These are phyloP conservation scores for Propithecus perrieri DNA, from an alignment of 2,797 vertebrate genomes.

Conservation along the genomic window DNA sequence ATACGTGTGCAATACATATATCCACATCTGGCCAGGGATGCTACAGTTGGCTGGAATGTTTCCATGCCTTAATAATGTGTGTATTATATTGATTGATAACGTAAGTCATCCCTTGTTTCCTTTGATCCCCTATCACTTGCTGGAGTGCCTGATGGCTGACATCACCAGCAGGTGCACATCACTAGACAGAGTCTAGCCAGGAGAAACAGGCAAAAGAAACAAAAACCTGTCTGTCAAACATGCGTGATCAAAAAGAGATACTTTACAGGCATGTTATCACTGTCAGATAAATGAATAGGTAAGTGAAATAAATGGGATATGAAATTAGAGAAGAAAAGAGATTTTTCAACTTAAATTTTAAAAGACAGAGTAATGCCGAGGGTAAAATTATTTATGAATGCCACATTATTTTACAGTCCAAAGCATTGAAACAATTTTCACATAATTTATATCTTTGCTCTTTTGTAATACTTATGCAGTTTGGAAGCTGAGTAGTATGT, in stretches of 20 bases:
- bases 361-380: slow-evolving; percentile 50
- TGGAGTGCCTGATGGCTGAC: slow-evolving; percentile 62
- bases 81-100: slow-evolving; percentile 62
- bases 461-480: slow-evolving; percentile 44
- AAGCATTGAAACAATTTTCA: slow-evolving; percentile 55
- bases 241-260: slow-evolving; percentile 69
- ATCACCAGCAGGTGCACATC: slow-evolving; percentile 53
- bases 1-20: not conserved
- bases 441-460: slow-evolving; percentile 33
- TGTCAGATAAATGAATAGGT: slow-evolving; percentile 70
- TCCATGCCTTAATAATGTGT: slow-evolving; percentile 3
- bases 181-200: slow-evolving; percentile 51
- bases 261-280: slow-evolving; percentile 69
- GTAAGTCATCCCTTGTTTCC: slow-evolving; percentile 59
- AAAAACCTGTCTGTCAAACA: slow-evolving; percentile 71
- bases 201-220: slow-evolving; percentile 44
- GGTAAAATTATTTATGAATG: slow-evolving; percentile 66
- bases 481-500: slow-evolving; percentile 55
- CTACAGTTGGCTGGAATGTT: not conserved
- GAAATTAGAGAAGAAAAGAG: slow-evolving; percentile 56
- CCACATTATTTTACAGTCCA: slow-evolving; percentile 49
- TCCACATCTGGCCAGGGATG: not conserved
- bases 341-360: slow-evolving; percentile 68
- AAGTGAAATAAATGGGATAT: slow-evolving; percentile 64
- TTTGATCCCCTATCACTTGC: slow-evolving; percentile 45